A percentile compares a stretch with the other conserved stretches of the same genome.
phyloP scores from a whole-genome alignment of 2,888 invertebrate species.

The Esperia sulphurella region DNA sequence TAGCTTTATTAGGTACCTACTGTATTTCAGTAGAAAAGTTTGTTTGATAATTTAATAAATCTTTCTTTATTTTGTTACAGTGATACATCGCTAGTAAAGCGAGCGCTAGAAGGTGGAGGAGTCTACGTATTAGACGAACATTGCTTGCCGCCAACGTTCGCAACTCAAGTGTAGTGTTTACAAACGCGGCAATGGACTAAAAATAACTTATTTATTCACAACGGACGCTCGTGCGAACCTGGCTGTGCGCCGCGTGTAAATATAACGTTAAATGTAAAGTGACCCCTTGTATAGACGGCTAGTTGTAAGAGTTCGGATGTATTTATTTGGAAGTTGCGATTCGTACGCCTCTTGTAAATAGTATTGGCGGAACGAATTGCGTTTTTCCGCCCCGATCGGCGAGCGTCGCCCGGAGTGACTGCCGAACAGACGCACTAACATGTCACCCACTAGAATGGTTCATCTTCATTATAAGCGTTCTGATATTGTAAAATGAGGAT shows the following conservation, averaged over 20 bases:
- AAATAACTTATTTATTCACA: slow-evolving; percentile 63
- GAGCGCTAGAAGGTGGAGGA: slow-evolving; percentile 82
- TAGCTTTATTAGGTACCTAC: too few relatives aligned
- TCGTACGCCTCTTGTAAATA: slow-evolving; percentile 70
- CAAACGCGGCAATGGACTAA: slow-evolving; percentile 46
- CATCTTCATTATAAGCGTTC: slow-evolving; percentile 2
- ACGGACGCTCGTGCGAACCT: slow-evolving; percentile 72
- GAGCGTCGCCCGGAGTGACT: slow-evolving; percentile 41
- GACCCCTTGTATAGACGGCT: slow-evolving; percentile 75
- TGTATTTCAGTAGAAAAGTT: not conserved
- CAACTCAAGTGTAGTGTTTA: slow-evolving; percentile 86
- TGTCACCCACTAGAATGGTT: slow-evolving; percentile 1
- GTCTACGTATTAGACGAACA: slow-evolving; percentile 89
- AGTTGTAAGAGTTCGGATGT: slow-evolving; percentile 72
- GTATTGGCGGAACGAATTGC: slow-evolving; percentile 59
- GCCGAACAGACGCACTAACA: slow-evolving; percentile 1
- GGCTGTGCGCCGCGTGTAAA: slow-evolving; percentile 78
- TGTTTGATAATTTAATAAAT: not conserved
- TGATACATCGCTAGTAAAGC: slow-evolving; percentile 84
- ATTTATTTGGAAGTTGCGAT: slow-evolving; percentile 68
- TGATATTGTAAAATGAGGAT: slow-evolving; percentile 7
- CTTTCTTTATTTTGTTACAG: slow-evolving; percentile 67
- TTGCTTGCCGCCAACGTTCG: slow-evolving; percentile 85
- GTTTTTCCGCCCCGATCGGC: slow-evolving; percentile 56
- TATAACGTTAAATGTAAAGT: slow-evolving; percentile 76